Base-by-base conservation (phyloP, 2,113 vertebrate species). In the Tichodroma muraria region DNA sequence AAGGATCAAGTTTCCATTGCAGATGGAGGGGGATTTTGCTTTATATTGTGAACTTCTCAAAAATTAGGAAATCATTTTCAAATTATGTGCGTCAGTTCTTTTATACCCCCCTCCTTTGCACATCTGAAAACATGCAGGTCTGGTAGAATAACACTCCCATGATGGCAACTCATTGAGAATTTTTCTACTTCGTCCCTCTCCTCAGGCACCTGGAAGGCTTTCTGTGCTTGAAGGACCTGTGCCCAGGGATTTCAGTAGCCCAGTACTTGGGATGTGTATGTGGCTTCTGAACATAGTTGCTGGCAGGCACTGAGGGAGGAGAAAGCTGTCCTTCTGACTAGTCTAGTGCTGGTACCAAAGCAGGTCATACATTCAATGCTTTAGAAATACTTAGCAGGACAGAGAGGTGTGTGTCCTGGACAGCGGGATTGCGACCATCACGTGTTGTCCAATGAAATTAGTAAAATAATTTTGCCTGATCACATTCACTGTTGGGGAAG, bases 351-450 rank as follows among this genome's bases (percentile, higher is more conserved):
- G 30, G 13, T 45, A 68, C 15, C 19, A 31, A 38, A n/a, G n/a
- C n/a, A n/a, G n/a, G n/a, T n/a, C n/a, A n/a, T n/a, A n/a, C n/a
- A n/a, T n/a, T n/a, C n/a, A n/a, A n/a, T n/a, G 15, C 31, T 88
- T 93, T n/a, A 71, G 65, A 68, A 73, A 75, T 40, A 78, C 16
- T 61, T 35, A 45, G 31, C 2, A 12, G 35, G 59, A 59, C 19
- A 63, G 59, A 88, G 33, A 64, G 25, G 4, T 61, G 20, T 3
- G 8, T 54, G n/a, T 23, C 14, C 30, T 54, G 27, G 52, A 59
- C 33, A 78, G 47, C 0, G 0, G 35, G 56, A 70, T 57, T 52
- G 23, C 0, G 0, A 44, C 19, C 25, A 78, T 86, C 52, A 24
- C 7, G 8, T 22, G 15, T 24, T 68, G 25, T 33, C 25, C 45